Evolutionary conservation across 2,113 vertebrate genomes (phyloP).

Genomic region (Melanerpes formicivorus): DNA sequence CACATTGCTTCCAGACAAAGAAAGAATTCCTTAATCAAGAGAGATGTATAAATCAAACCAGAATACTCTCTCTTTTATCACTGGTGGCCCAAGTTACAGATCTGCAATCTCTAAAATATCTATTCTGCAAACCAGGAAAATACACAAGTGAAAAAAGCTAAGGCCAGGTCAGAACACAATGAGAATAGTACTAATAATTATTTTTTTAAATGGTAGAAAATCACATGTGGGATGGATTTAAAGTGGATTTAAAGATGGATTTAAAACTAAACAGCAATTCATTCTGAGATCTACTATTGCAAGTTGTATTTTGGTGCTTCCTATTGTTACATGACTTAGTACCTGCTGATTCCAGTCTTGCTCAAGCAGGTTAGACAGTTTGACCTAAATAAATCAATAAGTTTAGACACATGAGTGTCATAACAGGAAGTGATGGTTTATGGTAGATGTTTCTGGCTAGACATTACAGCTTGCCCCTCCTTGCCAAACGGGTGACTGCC

Average conservation of each 20-base stretch:
- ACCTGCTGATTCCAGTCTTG: slow-evolving; percentile 19
- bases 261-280: background rate
- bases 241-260: background rate
- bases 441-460: slow-evolving; percentile 46
- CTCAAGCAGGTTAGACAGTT: slow-evolving; percentile 6
- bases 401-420: slow-evolving; percentile 47
- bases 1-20: slow-evolving; percentile 22
- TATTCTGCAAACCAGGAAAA: background rate
- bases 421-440: slow-evolving; percentile 60
- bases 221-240: background rate
- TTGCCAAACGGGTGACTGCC: background rate
- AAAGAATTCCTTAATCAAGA: slow-evolving; percentile 25
- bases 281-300: background rate
- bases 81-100: background rate
- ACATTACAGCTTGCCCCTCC: slow-evolving; percentile 29
- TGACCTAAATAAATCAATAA: slow-evolving; percentile 42
- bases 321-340: background rate
- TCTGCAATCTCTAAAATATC: background rate
- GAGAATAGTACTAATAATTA: background rate
- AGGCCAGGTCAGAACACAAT: background rate
- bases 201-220: background rate
- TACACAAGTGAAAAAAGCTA: background rate
- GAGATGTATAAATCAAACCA: slow-evolving; percentile 20
- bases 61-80: background rate
- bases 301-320: background rate